Evolutionary conservation across 1,140 invertebrate genomes (phyloP).

Genomic region (Drosophila rufa): DNA sequence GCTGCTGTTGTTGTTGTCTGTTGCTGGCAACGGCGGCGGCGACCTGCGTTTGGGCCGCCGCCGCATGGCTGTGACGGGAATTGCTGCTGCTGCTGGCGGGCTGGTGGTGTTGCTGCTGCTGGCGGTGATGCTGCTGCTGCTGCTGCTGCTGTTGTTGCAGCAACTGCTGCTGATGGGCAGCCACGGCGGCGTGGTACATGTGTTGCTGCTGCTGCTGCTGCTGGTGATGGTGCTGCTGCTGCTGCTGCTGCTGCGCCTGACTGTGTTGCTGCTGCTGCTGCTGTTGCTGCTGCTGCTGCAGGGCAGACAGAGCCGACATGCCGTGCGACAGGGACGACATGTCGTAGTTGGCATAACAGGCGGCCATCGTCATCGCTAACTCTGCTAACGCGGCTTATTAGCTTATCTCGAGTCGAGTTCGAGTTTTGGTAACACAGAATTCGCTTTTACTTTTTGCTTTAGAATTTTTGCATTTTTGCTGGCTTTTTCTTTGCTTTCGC

Average conservation of each 20-base stretch:
- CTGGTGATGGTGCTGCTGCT: slow-evolving; percentile 66
- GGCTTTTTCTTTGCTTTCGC: slow-evolving; percentile 33
- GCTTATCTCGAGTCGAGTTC: slow-evolving; percentile 28
- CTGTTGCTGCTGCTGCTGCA: slow-evolving; percentile 69
- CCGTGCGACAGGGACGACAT: slow-evolving; percentile 76
- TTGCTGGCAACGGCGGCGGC: slow-evolving; percentile 60
- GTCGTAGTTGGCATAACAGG: slow-evolving; percentile 85
- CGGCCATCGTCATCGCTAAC: slow-evolving; percentile 83
- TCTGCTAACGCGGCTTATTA: slow-evolving; percentile 22
- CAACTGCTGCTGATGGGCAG: slow-evolving; percentile 73
- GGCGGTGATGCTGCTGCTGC: slow-evolving; percentile 61
- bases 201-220: slow-evolving; percentile 76
- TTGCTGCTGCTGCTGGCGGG: slow-evolving; percentile 49
- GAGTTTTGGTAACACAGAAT: slow-evolving; percentile 53
- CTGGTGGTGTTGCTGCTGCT: slow-evolving; percentile 57
- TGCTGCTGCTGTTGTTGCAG: slow-evolving; percentile 56
- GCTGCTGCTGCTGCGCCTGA: slow-evolving; percentile 61
- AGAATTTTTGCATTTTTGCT: slow-evolving; percentile 63
- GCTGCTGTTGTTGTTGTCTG: slow-evolving; percentile 58
- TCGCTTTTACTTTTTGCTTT: slow-evolving; percentile 41
- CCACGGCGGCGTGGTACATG: slow-evolving; percentile 67
- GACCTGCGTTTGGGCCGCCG: slow-evolving; percentile 64
- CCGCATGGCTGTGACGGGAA: slow-evolving; percentile 51
- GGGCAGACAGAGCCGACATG: slow-evolving; percentile 57
- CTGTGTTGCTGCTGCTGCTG: slow-evolving; percentile 66